These are phyloP conservation scores for Dascyllus trimaculatus DNA, from an alignment of 2,113 vertebrate genomes.

Conservation along the genomic window DNA sequence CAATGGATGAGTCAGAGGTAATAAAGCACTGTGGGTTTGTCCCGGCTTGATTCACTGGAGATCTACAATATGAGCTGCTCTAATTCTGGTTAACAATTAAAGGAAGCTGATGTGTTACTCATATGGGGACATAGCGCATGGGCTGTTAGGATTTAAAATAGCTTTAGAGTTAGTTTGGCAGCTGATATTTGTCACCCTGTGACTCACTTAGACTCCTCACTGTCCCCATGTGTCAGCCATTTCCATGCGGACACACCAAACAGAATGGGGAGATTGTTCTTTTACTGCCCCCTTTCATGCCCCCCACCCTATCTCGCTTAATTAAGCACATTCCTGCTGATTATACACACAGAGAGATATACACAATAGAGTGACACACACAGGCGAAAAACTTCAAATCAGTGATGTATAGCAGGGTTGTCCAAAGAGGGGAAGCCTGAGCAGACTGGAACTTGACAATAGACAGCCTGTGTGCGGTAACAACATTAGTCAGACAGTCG, in stretches of 20 bases:
- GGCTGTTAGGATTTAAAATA: constrained; percentile 22
- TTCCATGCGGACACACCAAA: constrained; percentile 51
- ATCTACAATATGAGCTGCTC: constrained; percentile 1
- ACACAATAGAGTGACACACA: constrained; percentile 38
- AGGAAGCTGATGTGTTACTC: constrained; percentile 33
- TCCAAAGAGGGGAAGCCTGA: constrained; percentile 10
- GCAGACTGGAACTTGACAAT: constrained; percentile 60
- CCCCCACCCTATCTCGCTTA: constrained; percentile 39
- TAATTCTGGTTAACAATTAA: constrained; percentile 40
- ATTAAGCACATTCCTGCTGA: constrained; percentile 76
- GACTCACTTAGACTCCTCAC: constrained; percentile 58
- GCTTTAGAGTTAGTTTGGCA: constrained; percentile 35
- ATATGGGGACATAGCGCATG: neutral
- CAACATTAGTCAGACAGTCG: constrained; percentile 61
- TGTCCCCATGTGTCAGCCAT: constrained; percentile 63
- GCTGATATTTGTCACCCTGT: constrained; percentile 56
- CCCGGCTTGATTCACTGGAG: constrained; percentile 29
- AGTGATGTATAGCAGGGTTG: constrained; percentile 51
- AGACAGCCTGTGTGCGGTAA: constrained; percentile 53
- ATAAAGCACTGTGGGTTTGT: constrained; percentile 27
- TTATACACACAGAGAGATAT: constrained; percentile 51
- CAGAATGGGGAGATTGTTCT: constrained; percentile 75
- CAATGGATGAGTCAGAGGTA: constrained; percentile 61
- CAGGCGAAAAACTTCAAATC: constrained; percentile 27
- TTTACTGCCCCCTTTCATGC: constrained; percentile 39